A percentile compares a stretch with the other conserved stretches of the same genome.
Conservation (phyloP, 2,113 vertebrate species). For the Macaca nemestrina region DNA sequence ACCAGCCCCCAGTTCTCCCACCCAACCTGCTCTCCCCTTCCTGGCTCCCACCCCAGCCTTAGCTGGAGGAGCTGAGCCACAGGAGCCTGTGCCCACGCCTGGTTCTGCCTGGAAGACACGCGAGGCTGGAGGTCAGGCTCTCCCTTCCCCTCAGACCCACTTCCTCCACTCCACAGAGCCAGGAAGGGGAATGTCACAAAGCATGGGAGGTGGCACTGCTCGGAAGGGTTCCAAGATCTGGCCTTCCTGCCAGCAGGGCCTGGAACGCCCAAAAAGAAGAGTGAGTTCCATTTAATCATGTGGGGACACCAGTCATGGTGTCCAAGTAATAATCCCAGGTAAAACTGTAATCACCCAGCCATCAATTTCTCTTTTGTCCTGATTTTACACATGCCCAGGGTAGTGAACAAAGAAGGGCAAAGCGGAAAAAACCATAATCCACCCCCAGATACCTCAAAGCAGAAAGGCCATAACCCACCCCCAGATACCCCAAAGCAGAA, state of each 20-base stretch:
- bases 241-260: neutral
- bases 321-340: neutral
- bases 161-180: neutral
- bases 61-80: neutral
- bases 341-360: neutral
- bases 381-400: neutral
- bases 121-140: no score
- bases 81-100: neutral
- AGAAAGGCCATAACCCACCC: no score
- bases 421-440: fast-evolving
- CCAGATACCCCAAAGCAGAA: no score
- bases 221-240: fast-evolving
- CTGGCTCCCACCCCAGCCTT: neutral
- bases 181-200: neutral
- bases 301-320: neutral
- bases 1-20: neutral
- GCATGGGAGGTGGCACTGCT: fast-evolving
- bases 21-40: no score
- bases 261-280: neutral
- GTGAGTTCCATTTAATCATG: neutral
- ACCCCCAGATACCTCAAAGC: no score
- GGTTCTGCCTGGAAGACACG: neutral
- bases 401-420: neutral
- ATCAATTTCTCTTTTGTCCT: neutral
- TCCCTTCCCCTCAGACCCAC: no score